Base-by-base conservation (phyloP, 2,113 vertebrate species). In the Callipepla squamata region DNA sequence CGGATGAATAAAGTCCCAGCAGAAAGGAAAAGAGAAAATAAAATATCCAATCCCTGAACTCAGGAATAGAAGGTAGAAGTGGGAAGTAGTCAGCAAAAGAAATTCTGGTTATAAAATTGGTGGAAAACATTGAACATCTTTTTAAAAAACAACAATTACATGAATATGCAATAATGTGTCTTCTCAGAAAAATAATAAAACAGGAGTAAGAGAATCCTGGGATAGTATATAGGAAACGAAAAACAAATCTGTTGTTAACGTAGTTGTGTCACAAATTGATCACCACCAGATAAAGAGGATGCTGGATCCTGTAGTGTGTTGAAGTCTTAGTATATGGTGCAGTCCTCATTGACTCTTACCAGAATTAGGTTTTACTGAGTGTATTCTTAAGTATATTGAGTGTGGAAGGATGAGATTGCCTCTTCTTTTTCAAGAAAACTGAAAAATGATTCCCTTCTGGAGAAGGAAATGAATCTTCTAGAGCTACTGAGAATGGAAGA, bases 21-120 rank as follows among this genome's bases (percentile, higher is more conserved):
- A 61, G 23, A 73, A 78, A 70, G 40, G 67, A 84, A 68, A 91
- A 80, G 72, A 59, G 79, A 79, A 94, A 96, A 63, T 80, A 82
- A 77, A 81, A 76, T 66, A 44, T 70, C 22, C 73, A 78, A 70
- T 94, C 72, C 38, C 50, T 82, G 59, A 93, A 50, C 30, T 69
- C 18, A 1, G 67, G 63, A 85, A 40, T 9, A 69, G 34, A 89
- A 76, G 79, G 93, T 89, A 87, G 80, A 94, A 67, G 42, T 55
- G 85, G 92, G 89, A 84, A 70, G 34, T 30, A 58, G 65, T 55
- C 44, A 84, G 12, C 44, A 92, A 70, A 72, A 91, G 58, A 89
- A 89, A 82, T n/a, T 25, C 25, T 44, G 44, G 13, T 57, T 91
- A 53, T 92, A 87, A 75, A 95, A 81, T 0, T 30, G 79, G 13